Evolutionary conservation across 2,888 invertebrate species (phyloP), one percentile per base, ranked within the genome.

Genomic region (Trichacis sp.): DNA sequence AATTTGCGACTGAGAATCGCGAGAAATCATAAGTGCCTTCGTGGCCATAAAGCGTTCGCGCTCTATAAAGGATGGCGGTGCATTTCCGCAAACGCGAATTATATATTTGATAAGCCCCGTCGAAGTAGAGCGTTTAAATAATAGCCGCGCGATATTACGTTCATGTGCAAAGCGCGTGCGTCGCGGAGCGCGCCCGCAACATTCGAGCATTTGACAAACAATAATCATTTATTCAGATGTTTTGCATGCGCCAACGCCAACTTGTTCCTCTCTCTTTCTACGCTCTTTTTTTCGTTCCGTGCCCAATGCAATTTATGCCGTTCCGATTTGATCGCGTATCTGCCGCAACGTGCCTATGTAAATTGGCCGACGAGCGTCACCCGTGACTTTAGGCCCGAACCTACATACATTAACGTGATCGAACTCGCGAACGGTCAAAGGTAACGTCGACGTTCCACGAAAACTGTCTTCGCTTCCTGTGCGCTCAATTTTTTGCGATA

Each of bases 221-320:
- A 75, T 77, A 75, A 83, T 83, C 77, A 84, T 83, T 84, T 84
- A 83, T 84, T 83, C 83, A 83, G 78, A 77, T 83, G 83, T 84
- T 83, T 83, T 84, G 77, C 76, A 74, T 72, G 71, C 68, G 62
- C 70, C 24, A 48, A 33, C 48, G 47, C 19, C 47, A 20, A 51
- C 24, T 24, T 42, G 43, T 11, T 15, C 11, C 36, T 54, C 47
- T 17, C 40, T 18, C 14, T 33, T 60, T 50, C 43, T 52, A 57
- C 49, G 48, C 2, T 46, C 12, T 18, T 42, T 50, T n/a, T 33
- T 14, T 40, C 15, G 9, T 43, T 56, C 20, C 49, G 33, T 17
- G 38, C 49, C 43, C 11, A 2, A 18, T 30, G 33, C 48, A 30
- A 48, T 48, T 48, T 33, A 15, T 48, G 17, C 33, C 33, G 33